Conservation (phyloP, 1,140 invertebrate genomes). For the Drosophila sproati region DNA sequence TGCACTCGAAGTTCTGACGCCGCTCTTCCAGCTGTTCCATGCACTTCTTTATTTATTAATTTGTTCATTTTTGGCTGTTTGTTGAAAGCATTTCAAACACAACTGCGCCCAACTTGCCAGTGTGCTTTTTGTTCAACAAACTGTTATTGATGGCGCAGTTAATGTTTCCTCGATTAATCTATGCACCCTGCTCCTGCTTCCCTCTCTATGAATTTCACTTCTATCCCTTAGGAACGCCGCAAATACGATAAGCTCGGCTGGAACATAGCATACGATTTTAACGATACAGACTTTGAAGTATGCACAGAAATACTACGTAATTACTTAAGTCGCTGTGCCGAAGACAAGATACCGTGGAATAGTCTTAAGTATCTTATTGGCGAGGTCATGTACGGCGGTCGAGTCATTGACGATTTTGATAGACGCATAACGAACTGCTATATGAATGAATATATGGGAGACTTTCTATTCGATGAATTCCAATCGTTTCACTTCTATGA, state of each 20-base stretch:
- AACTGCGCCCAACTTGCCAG: slow-evolving; percentile 50
- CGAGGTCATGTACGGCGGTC: slow-evolving; percentile 97
- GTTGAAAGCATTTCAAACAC: slow-evolving; percentile 62
- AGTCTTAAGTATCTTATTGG: slow-evolving; percentile 96
- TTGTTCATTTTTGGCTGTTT: slow-evolving; percentile 61
- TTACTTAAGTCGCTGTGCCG: slow-evolving; percentile 90
- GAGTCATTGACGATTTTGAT: slow-evolving; percentile 95
- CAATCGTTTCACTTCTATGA: slow-evolving; percentile 95
- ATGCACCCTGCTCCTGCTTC: slow-evolving; percentile 11
- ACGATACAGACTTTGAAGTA: slow-evolving; percentile 95
- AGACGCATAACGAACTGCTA: slow-evolving; percentile 93
- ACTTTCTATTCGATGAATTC: slow-evolving; percentile 95
- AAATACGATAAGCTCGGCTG: slow-evolving; percentile 97
- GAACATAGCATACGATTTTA: slow-evolving; percentile 97
- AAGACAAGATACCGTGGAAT: slow-evolving; percentile 91
- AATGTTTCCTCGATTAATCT: slow-evolving; percentile 60
- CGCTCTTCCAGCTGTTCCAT: slow-evolving; percentile 46
- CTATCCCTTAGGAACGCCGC: slow-evolving; percentile 89
- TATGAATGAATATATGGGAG: slow-evolving; percentile 97
- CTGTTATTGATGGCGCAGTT: slow-evolving; percentile 71
- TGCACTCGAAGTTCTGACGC: slow-evolving; percentile 25
- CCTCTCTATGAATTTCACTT: background rate
- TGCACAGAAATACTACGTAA: slow-evolving; percentile 93
- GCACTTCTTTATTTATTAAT: slow-evolving; percentile 78
- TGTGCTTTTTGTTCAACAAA: slow-evolving; percentile 53